Conservation (phyloP, 2,888 invertebrate species). For the Ariolimax columbianus region DNA sequence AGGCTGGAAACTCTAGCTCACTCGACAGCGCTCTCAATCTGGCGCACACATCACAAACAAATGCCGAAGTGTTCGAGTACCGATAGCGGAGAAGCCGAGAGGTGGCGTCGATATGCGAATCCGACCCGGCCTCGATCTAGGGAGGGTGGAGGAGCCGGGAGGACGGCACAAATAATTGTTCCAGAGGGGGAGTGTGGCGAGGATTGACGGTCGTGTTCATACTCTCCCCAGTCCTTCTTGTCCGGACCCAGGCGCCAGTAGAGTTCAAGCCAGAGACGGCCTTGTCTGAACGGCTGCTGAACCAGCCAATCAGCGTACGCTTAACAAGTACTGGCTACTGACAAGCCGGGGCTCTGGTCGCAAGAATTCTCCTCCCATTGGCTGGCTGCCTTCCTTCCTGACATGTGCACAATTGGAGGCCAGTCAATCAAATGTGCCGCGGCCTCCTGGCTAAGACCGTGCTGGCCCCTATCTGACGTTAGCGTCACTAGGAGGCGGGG, state of each 20-base stretch:
- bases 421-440: conserved; percentile 6
- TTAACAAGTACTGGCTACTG: conserved; percentile 30
- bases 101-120: background rate
- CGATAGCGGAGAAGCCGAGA: background rate
- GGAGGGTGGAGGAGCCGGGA: background rate
- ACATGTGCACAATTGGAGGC: conserved; percentile 1
- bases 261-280: conserved; percentile 57
- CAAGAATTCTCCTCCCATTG: conserved; percentile 22
- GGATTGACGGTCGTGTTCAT: background rate
- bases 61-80: conserved; percentile 36
- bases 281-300: conserved; percentile 59
- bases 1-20: background rate
- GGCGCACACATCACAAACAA: conserved; percentile 25
- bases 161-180: background rate
- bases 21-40: background rate
- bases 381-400: background rate
- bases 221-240: background rate
- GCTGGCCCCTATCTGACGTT: background rate
- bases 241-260: conserved; percentile 58
- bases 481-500: conserved; percentile 3
- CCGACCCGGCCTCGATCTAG: background rate
- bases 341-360: background rate
- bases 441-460: background rate
- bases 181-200: conserved; percentile 14
- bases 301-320: conserved; percentile 34